These are phyloP conservation scores for Platichthys flesus DNA, from an alignment of 2,113 vertebrate genomes.

Conservation along the genomic window DNA sequence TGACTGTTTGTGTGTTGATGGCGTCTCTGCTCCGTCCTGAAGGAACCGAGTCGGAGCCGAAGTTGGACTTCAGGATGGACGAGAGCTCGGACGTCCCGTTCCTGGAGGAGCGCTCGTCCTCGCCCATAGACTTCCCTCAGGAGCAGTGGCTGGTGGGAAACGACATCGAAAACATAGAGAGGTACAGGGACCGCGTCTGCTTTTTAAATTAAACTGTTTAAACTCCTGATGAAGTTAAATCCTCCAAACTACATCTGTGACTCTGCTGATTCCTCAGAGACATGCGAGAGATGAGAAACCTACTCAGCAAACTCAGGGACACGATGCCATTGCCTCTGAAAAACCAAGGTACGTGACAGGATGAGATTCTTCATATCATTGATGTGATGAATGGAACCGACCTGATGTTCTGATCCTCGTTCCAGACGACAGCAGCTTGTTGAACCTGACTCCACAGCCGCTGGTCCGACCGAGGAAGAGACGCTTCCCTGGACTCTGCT, in stretches of 20 bases:
- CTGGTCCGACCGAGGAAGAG: conserved; percentile 92
- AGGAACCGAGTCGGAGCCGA: conserved; percentile 87
- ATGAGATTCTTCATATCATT: not conserved
- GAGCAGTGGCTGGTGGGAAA: conserved; percentile 92
- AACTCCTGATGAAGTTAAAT: too few species aligned
- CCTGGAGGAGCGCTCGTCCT: conserved; percentile 88
- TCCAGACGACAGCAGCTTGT: conserved; percentile 96
- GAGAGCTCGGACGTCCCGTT: conserved; percentile 91
- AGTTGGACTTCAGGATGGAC: conserved; percentile 87
- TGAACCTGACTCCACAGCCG: conserved; percentile 93
- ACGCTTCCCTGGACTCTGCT: conserved; percentile 95
- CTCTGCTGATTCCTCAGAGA: conserved; percentile 78
- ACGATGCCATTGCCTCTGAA: conserved; percentile 98
- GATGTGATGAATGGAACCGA: too few species aligned
- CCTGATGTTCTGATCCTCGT: not conserved
- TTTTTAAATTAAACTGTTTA: too few species aligned
- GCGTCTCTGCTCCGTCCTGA: not conserved
- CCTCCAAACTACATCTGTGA: too few species aligned
- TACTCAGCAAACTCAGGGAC: conserved; percentile 99
- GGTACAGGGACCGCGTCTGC: conserved; percentile 69
- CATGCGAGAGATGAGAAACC: conserved; percentile 96
- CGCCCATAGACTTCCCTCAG: conserved; percentile 87
- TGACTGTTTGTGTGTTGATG: not conserved
- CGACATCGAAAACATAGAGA: conserved; percentile 94
- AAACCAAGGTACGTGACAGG: conserved; percentile 88